Conservation (phyloP, 2,888 invertebrate species). For the Himalopsyche japonica region DNA sequence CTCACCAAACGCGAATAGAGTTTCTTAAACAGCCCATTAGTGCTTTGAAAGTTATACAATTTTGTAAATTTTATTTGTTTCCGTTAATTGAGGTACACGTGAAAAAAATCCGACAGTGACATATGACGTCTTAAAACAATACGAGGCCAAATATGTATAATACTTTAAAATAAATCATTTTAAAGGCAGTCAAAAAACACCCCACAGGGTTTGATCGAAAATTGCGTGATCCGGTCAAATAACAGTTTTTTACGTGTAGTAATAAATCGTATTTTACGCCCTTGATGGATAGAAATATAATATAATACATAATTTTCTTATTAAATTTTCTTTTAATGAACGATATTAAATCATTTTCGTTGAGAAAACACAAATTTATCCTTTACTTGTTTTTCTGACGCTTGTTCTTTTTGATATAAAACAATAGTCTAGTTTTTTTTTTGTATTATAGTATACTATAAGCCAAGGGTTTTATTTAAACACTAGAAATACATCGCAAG, state of each 20-base stretch:
- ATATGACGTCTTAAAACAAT: neutral
- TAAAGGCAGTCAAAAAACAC: neutral
- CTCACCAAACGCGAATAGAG: no score
- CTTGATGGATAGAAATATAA: neutral
- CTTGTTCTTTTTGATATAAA: no score
- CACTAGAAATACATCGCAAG: no score
- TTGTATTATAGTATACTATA: no score
- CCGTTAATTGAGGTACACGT: neutral
- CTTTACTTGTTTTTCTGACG: no score
- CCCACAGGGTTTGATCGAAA: neutral
- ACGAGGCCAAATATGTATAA: neutral
- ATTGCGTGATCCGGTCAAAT: neutral
- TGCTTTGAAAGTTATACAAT: no score
- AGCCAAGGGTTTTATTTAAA: no score
- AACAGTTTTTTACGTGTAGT: neutral
- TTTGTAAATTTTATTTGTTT: no score
- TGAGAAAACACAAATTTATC: no score
- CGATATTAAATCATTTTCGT: neutral
- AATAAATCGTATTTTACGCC: neutral
- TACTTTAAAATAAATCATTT: neutral
- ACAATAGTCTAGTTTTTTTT: no score
- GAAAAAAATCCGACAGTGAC: neutral
- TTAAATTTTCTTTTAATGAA: neutral
- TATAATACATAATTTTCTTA: neutral
- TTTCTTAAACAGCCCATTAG: no score